Base-by-base conservation (phyloP, 2,888 invertebrate species). In the Gasteruption jaculator region DNA sequence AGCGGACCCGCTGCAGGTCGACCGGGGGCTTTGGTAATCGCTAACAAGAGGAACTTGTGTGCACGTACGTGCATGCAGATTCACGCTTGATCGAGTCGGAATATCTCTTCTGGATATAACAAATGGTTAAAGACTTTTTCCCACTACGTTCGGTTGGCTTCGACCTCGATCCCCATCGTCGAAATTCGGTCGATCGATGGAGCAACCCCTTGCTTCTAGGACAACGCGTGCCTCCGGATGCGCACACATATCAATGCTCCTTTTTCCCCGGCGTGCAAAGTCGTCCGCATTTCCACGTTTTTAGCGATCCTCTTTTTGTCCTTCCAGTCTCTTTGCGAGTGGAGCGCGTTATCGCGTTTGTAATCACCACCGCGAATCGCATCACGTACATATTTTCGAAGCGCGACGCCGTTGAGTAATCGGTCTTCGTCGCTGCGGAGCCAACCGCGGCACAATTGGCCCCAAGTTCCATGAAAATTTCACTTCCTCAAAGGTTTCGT, bases 151-250 rank as follows among this genome's bases (percentile, higher is more conserved):
- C 39, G 11, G 43, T 43, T 46, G 42, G 46, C 44, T 56, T 50
- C 53, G 56, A 58, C 57, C 55, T 57, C 52, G 55, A 59, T 57
- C 47, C n/a, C 41, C 32, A 41, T 32, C 45, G 38, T 48, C 50
- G 50, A 60, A 60, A 61, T 61, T 58, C 54, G 54, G 57, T 58
- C 60, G 53, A 53, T 57, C 53, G 57, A 60, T 61, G 46, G 48
- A 54, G 52, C 52, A 57, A 56, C 53, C 56, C 42, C 25, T 6
- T 48, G 44, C 20, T 36, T 36, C 36, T 36, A 36, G 36, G 36
- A 48, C 45, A 38, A 22, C 22, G 18, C 40, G 22, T 36, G 32
- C 41, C 49, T 41, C 42, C 47, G 46, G 47, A 51, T 45, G 45
- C 45, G 34, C 41, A 35, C 48, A 22, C 40, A 41, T 27, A 38